Base-by-base conservation (phyloP, 1,140 invertebrate genomes). In the Zophobas atratus region DNA sequence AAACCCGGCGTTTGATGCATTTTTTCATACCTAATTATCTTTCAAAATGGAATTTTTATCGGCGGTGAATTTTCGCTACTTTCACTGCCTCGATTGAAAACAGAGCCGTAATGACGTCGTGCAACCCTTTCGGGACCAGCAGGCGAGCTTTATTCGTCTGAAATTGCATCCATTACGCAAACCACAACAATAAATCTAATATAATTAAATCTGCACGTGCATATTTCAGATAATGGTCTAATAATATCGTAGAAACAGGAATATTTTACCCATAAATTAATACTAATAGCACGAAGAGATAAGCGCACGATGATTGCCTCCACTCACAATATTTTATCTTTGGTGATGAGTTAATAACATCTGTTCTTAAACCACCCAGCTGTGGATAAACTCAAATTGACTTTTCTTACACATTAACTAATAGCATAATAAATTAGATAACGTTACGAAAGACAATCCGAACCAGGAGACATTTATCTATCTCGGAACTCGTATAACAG, bases 211-310 rank as follows among this genome's bases (percentile, higher is more conserved):
- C 38, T 67, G 60, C 60, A 67, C 60, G 60, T 67, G 60, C 39
- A 67, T 67, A 43, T 67, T 67, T 67, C 60, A 67, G 38, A 67
- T 67, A 67, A 67, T 67, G 43, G 60, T 43, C 41, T 67, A 67
- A 67, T 67, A 67, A 67, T 67, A 67, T 43, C 38, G 20, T 67
- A 36, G 33, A 43, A 67, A 67, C 60, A 43, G 60, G 60, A 67
- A 67, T 67, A 67, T 67, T 67, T 67, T 67, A 67, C 43, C 33
- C 60, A 67, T 67, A 67, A 67, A 67, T 67, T 67, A 67, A 67
- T 67, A 43, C 38, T 67, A 67, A 67, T 67, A 43, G 39, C 60
- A 67, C 60, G 60, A 67, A 67, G 60, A 67, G 60, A 67, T 67
- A 67, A 67, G 60, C 34, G n/a, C 56, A 60, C 39, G 60, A 41